Evolutionary conservation across 2,797 vertebrate genomes (phyloP).

Genomic region (Leptodactylus fallax): DNA sequence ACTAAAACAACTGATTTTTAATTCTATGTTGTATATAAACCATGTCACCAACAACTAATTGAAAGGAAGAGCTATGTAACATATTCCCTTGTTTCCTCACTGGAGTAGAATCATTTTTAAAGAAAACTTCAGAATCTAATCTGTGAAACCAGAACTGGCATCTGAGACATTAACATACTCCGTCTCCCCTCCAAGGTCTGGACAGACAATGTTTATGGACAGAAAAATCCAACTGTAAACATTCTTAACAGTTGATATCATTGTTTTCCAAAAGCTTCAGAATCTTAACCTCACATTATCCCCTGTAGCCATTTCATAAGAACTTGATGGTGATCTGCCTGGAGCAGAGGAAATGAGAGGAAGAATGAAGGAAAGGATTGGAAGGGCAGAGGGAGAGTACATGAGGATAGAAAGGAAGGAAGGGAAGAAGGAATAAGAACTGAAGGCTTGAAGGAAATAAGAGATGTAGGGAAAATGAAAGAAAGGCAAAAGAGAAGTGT

Average conservation of each 20-base stretch:
- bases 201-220: slow-evolving; percentile 53
- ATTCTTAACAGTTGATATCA: slow-evolving; percentile 43
- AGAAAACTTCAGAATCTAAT: slow-evolving; percentile 36
- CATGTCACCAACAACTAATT: neutral
- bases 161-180: slow-evolving; percentile 28
- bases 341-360: neutral
- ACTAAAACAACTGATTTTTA: neutral
- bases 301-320: slow-evolving; percentile 21
- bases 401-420: neutral
- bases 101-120: slow-evolving; percentile 15
- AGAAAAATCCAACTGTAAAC: slow-evolving; percentile 50
- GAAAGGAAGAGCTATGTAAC: neutral
- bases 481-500: neutral
- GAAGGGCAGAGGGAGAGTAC: neutral
- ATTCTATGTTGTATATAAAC: neutral
- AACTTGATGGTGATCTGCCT: slow-evolving; percentile 10
- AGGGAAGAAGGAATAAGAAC: neutral
- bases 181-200: slow-evolving; percentile 50
- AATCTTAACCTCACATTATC: slow-evolving; percentile 36
- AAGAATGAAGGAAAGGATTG: neutral
- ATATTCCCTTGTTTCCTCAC: neutral
- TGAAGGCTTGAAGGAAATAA: neutral
- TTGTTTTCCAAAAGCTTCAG: slow-evolving; percentile 30
- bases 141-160: slow-evolving; percentile 2
- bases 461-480: neutral